Conservation (phyloP, 2,797 vertebrate species). For the Furcifer pardalis region DNA sequence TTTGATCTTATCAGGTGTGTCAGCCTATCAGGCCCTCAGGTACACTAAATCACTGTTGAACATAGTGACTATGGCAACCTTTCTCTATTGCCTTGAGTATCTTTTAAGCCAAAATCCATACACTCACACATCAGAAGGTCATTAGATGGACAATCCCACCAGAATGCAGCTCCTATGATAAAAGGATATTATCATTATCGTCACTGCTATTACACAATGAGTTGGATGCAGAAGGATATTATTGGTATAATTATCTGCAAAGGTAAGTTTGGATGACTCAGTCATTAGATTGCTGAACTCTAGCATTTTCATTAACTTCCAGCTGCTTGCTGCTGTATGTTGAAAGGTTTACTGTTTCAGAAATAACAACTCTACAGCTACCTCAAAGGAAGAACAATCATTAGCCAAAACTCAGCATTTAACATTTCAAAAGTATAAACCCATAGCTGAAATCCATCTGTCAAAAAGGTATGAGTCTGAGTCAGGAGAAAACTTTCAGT, state of each 20-base stretch:
- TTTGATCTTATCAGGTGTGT: constrained; percentile 6
- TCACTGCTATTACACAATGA: too few species aligned
- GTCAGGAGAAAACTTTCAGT: not conserved
- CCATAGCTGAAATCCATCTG: not conserved
- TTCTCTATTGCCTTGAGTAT: not conserved
- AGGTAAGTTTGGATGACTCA: not conserved
- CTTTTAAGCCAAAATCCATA: constrained; percentile 16
- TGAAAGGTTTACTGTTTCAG: not conserved
- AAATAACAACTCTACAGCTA: not conserved
- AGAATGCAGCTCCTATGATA: not conserved
- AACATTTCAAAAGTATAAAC: not conserved
- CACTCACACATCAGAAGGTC: constrained; percentile 5
- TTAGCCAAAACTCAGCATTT: not conserved
- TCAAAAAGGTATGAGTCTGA: not conserved
- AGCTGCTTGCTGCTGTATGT: not conserved
- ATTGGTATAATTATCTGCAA: not conserved
- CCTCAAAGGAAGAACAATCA: not conserved
- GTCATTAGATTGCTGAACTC: not conserved
- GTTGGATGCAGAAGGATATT: too few species aligned
- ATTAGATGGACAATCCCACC: not conserved
- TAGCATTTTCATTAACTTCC: not conserved
- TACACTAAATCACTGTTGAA: not conserved
- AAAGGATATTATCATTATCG: not conserved
- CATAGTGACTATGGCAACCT: constrained; percentile 22
- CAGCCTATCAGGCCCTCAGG: not conserved